Conservation (phyloP, 1,140 invertebrate genomes). For the Battus philenor region DNA sequence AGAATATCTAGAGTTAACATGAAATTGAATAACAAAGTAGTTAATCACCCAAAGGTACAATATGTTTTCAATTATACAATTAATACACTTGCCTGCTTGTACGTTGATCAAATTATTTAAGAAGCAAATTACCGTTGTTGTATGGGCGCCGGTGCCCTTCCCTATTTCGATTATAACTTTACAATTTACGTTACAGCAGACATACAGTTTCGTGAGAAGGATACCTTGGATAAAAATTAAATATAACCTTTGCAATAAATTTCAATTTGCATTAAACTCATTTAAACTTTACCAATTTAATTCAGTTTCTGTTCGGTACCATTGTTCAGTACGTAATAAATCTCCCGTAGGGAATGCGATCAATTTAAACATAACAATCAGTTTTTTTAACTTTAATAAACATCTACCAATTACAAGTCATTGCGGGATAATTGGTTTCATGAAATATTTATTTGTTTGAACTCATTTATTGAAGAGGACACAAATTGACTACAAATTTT, state of each 20-base stretch:
- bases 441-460: no score
- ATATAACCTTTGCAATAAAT: not conserved
- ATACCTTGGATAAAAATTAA: conserved; percentile 8
- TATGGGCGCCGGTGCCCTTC: not conserved
- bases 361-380: conserved; percentile 9
- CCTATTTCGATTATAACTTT: conserved; percentile 39
- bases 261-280: conserved; percentile 3
- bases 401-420: no score
- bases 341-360: conserved; percentile 3
- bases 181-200: conserved; percentile 1
- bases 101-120: conserved; percentile 43
- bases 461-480: no score
- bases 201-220: no score
- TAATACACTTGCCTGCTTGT: conserved; percentile 23
- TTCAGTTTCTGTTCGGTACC: not conserved
- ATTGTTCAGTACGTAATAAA: conserved; percentile 5
- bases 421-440: no score
- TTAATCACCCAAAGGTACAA: conserved; percentile 16
- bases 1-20: no score
- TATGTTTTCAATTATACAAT: conserved; percentile 41
- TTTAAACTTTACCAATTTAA: conserved; percentile 5
- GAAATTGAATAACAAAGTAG: no score
- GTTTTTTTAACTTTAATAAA: conserved; percentile 9
- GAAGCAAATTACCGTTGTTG: conserved; percentile 15
- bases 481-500: no score